Conservation (phyloP, 1,140 invertebrate genomes). For the Zaprionus ghesquierei region DNA sequence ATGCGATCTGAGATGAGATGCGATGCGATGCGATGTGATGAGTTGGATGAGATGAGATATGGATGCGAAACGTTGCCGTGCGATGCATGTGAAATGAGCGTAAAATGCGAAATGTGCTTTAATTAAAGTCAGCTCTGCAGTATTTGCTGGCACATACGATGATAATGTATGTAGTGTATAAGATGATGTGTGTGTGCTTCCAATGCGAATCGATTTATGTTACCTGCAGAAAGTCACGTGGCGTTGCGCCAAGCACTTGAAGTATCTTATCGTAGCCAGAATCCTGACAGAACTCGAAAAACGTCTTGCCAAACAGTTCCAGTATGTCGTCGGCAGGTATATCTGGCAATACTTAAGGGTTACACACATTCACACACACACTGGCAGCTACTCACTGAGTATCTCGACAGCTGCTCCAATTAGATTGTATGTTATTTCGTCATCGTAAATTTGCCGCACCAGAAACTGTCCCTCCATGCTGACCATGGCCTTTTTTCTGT, state of each 20-base stretch:
- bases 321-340: slow-evolving; percentile 95
- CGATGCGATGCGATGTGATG: background rate
- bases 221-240: slow-evolving; percentile 95
- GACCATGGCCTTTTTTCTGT: slow-evolving; percentile 94
- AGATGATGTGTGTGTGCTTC: no score
- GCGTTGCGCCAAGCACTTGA: slow-evolving; percentile 95
- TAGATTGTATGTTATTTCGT: slow-evolving; percentile 96
- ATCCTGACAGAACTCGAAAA: slow-evolving; percentile 97
- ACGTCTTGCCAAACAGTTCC: slow-evolving; percentile 96
- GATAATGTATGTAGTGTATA: background rate
- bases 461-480: slow-evolving; percentile 97
- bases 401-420: slow-evolving; percentile 95
- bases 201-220: background rate
- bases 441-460: slow-evolving; percentile 96
- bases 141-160: background rate
- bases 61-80: slow-evolving; percentile 1
- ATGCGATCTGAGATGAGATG: slow-evolving; percentile 5
- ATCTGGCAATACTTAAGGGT: slow-evolving; percentile 84
- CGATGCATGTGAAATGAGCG: slow-evolving; percentile 64
- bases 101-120: slow-evolving; percentile 59
- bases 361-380: background rate
- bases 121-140: slow-evolving; percentile 52
- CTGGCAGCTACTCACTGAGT: slow-evolving; percentile 88
- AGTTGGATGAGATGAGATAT: background rate
- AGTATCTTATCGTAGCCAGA: slow-evolving; percentile 97